Evolutionary conservation across 1,140 invertebrate genomes (phyloP).

Genomic region (Babylonia areolata): DNA sequence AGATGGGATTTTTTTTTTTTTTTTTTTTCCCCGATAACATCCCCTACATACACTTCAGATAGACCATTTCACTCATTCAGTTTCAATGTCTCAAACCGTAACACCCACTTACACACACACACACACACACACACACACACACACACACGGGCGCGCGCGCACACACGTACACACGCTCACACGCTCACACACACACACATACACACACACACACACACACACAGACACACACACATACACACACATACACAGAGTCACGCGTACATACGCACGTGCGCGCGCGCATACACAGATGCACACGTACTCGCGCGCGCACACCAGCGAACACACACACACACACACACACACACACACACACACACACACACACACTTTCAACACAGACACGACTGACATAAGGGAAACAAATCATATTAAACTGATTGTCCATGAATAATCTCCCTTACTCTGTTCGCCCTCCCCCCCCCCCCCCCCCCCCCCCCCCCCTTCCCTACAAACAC

Average conservation of each 20-base stretch:
- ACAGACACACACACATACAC: neutral
- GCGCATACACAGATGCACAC: neutral
- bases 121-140: neutral
- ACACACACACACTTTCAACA: neutral
- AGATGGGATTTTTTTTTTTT: too few relatives aligned
- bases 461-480: too few relatives aligned
- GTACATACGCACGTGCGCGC: neutral
- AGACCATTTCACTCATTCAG: too few relatives aligned
- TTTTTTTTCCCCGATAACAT: too few relatives aligned
- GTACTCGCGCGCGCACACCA: neutral
- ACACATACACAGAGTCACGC: neutral
- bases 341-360: constrained; percentile 9
- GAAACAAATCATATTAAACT: too few relatives aligned
- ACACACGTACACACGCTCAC: too few relatives aligned
- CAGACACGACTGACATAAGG: neutral
- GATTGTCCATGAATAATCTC: too few relatives aligned
- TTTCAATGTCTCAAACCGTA: neutral
- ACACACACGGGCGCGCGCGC: neutral
- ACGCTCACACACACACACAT: neutral
- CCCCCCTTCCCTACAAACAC: too few relatives aligned
- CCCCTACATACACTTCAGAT: too few relatives aligned
- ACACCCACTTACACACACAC: neutral
- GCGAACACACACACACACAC: neutral
- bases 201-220: neutral
- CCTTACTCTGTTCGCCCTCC: too few relatives aligned